Conservation (phyloP, 2,888 invertebrate species). For the Pharmacophagus antenor region DNA sequence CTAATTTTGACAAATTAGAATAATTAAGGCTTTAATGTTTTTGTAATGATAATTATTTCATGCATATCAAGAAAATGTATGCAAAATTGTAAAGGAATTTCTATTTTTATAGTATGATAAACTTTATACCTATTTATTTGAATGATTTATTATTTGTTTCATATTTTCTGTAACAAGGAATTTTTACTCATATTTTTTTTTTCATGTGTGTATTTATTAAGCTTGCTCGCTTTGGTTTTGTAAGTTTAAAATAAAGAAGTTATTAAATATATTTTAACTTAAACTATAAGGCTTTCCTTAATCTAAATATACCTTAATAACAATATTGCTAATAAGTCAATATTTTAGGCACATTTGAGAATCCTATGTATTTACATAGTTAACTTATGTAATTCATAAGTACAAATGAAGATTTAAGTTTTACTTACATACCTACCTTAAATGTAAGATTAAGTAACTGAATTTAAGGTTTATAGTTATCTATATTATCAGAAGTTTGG, state of each 20-base stretch:
- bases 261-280: slow-evolving; percentile 29
- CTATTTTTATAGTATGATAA: too few species aligned
- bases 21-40: not conserved
- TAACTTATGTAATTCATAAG: slow-evolving; percentile 66
- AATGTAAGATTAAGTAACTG: slow-evolving; percentile 41
- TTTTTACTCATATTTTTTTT: too few species aligned
- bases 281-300: slow-evolving; percentile 30
- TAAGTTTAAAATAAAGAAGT: slow-evolving; percentile 1
- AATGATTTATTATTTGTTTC: too few species aligned
- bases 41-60: not conserved
- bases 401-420: slow-evolving; percentile 74
- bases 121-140: too few species aligned
- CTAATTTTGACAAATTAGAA: not conserved
- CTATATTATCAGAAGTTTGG: slow-evolving; percentile 50
- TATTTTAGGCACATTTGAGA: slow-evolving; percentile 75
- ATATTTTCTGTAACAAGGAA: not conserved
- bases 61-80: not conserved
- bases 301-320: slow-evolving; percentile 39
- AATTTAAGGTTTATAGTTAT: slow-evolving; percentile 64
- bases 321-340: slow-evolving; percentile 63
- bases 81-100: too few species aligned
- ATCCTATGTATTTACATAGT: slow-evolving; percentile 53
- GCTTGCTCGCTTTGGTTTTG: too few species aligned
- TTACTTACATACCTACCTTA: slow-evolving; percentile 53
- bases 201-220: too few species aligned